phyloP scores from a whole-genome alignment of 1,140 invertebrate genomes.

The Hycleus cichorii region DNA sequence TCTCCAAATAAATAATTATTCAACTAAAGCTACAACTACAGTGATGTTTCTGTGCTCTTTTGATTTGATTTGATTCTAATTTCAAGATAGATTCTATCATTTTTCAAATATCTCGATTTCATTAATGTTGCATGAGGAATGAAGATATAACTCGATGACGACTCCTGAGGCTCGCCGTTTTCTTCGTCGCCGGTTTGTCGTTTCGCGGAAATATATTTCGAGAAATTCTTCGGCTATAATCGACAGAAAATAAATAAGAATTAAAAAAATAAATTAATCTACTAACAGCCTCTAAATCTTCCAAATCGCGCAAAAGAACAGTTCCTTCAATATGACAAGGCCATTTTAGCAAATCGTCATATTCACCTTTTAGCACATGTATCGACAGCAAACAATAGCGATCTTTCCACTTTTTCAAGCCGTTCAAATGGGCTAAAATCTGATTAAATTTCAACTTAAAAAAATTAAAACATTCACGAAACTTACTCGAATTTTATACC shows the following conservation, averaged over 20 bases:
- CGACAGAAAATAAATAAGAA: conserved; percentile 1
- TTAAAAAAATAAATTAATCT: conserved; percentile 31
- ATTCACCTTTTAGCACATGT: conserved; percentile 56
- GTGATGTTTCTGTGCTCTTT: conserved; percentile 1
- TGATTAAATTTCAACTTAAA: conserved; percentile 30
- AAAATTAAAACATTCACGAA: neutral
- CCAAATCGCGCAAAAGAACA: conserved; percentile 53
- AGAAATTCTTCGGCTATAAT: conserved; percentile 39
- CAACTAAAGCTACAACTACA: neutral
- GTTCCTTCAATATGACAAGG: conserved; percentile 56
- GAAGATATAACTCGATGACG: conserved; percentile 61
- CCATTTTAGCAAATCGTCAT: conserved; percentile 61
- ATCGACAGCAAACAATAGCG: conserved; percentile 60
- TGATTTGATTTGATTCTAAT: conserved; percentile 41
- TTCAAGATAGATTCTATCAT: conserved; percentile 59
- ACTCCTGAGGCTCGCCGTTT: conserved; percentile 44
- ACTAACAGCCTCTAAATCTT: conserved; percentile 28
- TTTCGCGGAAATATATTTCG: conserved; percentile 47
- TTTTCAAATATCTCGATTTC: conserved; percentile 56
- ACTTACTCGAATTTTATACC: conserved; percentile 61
- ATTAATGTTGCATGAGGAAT: conserved; percentile 60
- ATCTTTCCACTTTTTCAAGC: conserved; percentile 63
- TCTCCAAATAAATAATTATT: too few relatives aligned
- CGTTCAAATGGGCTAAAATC: conserved; percentile 61
- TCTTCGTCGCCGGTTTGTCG: conserved; percentile 42